A percentile compares a stretch with the other conserved stretches of the same genome.
Conservation (phyloP, 1,140 invertebrate species). For the Coboldia fuscipes region DNA sequence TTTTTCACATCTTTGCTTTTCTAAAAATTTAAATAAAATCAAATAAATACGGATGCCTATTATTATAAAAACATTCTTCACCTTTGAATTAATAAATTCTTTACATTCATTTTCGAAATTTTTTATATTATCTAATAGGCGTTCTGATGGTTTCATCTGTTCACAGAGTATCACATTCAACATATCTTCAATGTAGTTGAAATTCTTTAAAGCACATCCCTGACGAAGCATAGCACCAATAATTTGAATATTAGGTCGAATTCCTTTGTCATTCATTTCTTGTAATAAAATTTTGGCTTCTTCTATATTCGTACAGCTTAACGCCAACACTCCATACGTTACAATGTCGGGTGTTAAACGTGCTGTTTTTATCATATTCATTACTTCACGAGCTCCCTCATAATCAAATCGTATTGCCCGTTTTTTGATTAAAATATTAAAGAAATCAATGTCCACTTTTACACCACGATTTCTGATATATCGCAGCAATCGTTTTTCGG, state of each 20-base stretch:
- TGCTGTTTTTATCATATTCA: constrained; percentile 34
- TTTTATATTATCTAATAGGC: constrained; percentile 30
- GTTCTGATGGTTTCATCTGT: constrained; percentile 30
- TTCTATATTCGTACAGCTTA: constrained; percentile 39
- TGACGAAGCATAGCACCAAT: constrained; percentile 41
- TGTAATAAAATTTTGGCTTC: constrained; percentile 37
- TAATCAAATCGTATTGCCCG: constrained; percentile 41
- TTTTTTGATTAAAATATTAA: constrained; percentile 68
- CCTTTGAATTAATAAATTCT: constrained; percentile 22
- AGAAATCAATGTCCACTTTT: constrained; percentile 56
- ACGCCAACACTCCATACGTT: constrained; percentile 67
- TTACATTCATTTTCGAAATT: constrained; percentile 25
- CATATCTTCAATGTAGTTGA: constrained; percentile 39
- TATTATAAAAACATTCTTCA: constrained; percentile 11
- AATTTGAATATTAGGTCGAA: constrained; percentile 46
- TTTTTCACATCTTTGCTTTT: constrained; percentile 12
- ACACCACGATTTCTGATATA: constrained; percentile 33
- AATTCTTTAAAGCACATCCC: constrained; percentile 31
- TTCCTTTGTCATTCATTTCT: constrained; percentile 40
- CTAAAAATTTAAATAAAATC: constrained; percentile 4
- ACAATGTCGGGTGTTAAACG: constrained; percentile 46
- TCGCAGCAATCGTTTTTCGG: constrained; percentile 41
- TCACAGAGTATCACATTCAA: constrained; percentile 37
- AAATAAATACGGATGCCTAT: constrained; percentile 1
- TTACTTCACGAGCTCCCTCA: constrained; percentile 36